phyloP scores from a whole-genome alignment of 2,888 invertebrate species.

The Himalopsyche tibetana region DNA sequence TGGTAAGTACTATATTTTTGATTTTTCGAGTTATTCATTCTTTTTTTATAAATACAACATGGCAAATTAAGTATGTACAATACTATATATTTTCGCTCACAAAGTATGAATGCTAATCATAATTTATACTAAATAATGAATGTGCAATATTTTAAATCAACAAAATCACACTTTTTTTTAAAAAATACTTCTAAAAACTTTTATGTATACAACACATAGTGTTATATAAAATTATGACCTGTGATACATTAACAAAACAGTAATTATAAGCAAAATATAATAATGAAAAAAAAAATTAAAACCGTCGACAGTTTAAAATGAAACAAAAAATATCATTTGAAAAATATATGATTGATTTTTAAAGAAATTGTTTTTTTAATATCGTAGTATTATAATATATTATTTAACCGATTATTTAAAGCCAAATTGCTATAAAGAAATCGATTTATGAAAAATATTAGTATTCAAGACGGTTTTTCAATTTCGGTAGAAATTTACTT shows the following conservation, averaged over 20 bases:
- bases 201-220: background rate
- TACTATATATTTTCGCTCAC: constrained; percentile 23
- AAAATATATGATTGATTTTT: no score
- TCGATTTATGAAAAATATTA: no score
- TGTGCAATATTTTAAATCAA: constrained; percentile 37
- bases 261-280: constrained; percentile 19
- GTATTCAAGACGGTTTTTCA: no score
- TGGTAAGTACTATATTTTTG: constrained; percentile 55
- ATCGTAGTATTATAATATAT: no score
- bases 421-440: no score
- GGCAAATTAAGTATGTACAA: constrained; percentile 60
- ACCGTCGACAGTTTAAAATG: no score
- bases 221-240: constrained; percentile 21
- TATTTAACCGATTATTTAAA: no score
- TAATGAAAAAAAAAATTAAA: background rate
- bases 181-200: background rate
- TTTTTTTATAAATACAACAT: constrained; percentile 59
- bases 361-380: no score
- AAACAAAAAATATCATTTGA: no score
- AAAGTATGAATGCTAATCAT: constrained; percentile 6
- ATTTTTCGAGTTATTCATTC: constrained; percentile 52
- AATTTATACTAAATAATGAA: constrained; percentile 41
- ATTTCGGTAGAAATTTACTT: no score
- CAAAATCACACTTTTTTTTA: constrained; percentile 16
- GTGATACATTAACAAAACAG: constrained; percentile 34